Conservation (phyloP, 1,140 invertebrate species). For the Venturia canescens region DNA sequence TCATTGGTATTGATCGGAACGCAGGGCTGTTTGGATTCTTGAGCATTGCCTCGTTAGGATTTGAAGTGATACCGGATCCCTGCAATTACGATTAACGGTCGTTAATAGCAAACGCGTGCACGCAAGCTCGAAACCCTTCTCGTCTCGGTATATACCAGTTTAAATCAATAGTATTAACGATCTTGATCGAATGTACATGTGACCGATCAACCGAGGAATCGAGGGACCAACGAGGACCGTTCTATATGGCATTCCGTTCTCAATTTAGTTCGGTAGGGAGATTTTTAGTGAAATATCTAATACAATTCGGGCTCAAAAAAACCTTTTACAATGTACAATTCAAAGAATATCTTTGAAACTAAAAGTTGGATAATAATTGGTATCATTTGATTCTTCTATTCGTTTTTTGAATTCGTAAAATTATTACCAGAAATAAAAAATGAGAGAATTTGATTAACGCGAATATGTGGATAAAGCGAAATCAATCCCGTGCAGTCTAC, state of each 20-base stretch:
- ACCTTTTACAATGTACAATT: too few relatives aligned
- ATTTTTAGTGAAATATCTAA: too few relatives aligned
- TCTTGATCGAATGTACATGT: slow-evolving; percentile 6
- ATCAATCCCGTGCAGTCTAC: too few relatives aligned
- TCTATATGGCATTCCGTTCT: not conserved
- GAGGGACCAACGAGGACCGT: not conserved
- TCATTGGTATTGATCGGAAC: not conserved
- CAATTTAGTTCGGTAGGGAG: too few relatives aligned
- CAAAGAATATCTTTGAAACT: too few relatives aligned
- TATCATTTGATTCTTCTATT: too few relatives aligned
- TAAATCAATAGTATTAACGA: slow-evolving; percentile 9
- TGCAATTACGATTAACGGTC: slow-evolving; percentile 6
- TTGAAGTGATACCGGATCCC: not conserved
- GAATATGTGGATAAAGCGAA: too few relatives aligned
- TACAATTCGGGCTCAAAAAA: too few relatives aligned
- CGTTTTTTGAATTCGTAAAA: too few relatives aligned
- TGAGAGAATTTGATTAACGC: too few relatives aligned
- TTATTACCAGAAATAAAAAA: too few relatives aligned
- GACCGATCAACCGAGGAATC: not conserved
- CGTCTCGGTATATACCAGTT: slow-evolving; percentile 1
- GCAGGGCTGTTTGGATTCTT: not conserved
- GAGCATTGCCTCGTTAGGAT: not conserved
- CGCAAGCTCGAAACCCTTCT: not conserved
- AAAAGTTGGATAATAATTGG: too few relatives aligned
- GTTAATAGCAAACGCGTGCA: not conserved